phyloP scores from a whole-genome alignment of 2,888 invertebrate genomes.

The Leptopterna dolabrata region DNA sequence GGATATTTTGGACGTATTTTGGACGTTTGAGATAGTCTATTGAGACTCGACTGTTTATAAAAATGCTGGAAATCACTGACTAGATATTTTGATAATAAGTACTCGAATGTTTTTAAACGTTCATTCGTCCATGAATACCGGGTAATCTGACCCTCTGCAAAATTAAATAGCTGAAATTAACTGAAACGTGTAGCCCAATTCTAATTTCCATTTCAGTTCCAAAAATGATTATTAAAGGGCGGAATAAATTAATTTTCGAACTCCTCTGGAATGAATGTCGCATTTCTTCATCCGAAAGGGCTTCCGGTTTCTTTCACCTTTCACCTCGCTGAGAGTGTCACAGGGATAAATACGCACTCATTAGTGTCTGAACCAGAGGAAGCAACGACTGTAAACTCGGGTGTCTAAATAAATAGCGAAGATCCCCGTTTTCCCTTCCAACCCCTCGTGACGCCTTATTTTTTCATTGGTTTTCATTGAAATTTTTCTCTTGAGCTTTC shows the following conservation, averaged over 20 bases:
- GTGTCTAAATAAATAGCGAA: conserved; percentile 6
- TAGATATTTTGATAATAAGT: too few relatives aligned
- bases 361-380: conserved; percentile 25
- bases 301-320: background rate
- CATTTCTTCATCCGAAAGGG: background rate
- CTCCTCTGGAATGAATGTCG: background rate
- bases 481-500: background rate
- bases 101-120: too few relatives aligned
- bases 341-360: conserved; percentile 29
- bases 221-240: background rate
- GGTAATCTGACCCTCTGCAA: too few relatives aligned
- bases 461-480: background rate
- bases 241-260: background rate
- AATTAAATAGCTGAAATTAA: too few relatives aligned
- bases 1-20: too few relatives aligned
- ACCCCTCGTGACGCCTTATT: background rate
- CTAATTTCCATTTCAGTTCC: too few relatives aligned
- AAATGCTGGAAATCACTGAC: too few relatives aligned
- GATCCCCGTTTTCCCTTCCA: background rate
- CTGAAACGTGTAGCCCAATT: too few relatives aligned
- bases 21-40: too few relatives aligned
- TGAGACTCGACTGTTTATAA: too few relatives aligned
- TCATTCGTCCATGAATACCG: too few relatives aligned
- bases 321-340: background rate
- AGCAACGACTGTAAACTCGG: background rate